phyloP scores from a whole-genome alignment of 2,888 invertebrate species.

The Pyrgus malvae region DNA sequence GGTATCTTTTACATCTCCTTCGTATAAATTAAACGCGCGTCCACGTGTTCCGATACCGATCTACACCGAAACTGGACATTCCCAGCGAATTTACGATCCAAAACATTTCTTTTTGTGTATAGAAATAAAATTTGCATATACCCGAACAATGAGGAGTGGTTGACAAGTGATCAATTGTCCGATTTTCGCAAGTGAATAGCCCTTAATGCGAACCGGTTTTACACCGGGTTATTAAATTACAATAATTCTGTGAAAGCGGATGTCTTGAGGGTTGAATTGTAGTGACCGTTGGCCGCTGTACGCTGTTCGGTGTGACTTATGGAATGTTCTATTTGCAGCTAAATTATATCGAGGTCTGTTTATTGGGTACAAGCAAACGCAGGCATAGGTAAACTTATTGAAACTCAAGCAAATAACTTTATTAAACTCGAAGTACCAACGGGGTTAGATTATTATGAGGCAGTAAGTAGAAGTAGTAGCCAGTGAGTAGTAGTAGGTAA shows the following conservation, averaged over 20 bases:
- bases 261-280: conserved; percentile 41
- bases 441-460: too few species aligned
- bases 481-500: too few species aligned
- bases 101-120: conserved; percentile 46
- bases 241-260: conserved; percentile 63
- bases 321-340: conserved; percentile 30
- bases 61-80: conserved; percentile 40
- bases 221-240: conserved; percentile 72
- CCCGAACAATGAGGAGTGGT: conserved; percentile 50
- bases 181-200: conserved; percentile 61
- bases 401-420: too few species aligned
- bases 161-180: conserved; percentile 77
- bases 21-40: conserved; percentile 49
- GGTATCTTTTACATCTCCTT: conserved; percentile 43
- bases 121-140: conserved; percentile 51
- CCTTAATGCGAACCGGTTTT: conserved; percentile 51
- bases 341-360: not conserved
- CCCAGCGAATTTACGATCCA: conserved; percentile 47
- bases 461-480: too few species aligned
- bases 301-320: conserved; percentile 21
- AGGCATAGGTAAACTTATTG: not conserved
- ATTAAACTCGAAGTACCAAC: too few species aligned
- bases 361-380: conserved; percentile 4
- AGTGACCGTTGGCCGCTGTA: conserved; percentile 27
- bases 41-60: conserved; percentile 63